Evolutionary conservation across 2,113 vertebrate genomes (phyloP), one percentile per base, ranked within the genome.

Genomic region (Trogon surrucura): DNA sequence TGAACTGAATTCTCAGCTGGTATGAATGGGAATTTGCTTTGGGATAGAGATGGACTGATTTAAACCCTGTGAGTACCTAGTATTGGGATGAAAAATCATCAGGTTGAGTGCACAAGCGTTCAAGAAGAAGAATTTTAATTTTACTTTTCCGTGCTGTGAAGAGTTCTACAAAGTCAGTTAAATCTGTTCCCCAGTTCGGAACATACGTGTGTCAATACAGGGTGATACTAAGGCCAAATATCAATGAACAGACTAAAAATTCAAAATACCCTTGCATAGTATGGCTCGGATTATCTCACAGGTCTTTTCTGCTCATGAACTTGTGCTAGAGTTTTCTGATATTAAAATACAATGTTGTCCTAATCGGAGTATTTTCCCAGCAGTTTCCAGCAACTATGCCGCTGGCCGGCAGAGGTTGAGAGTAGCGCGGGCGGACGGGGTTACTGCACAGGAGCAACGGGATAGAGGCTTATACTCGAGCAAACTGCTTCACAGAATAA

Each of bases 281-380:
- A 58, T 29, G 27, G 20, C 48, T 85, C 48, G 13, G 30, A 48
- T 67, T 53, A 19, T 75, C 45, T 83, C 77, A 48, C 17, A 9
- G 10, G 26, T 75, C 29, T 62, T 75, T 80, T 34, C 36, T 44
- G 32, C 22, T 82, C 71, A 23, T 6, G 44, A 66, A 34, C 29
- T 70, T 74, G 34, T 44, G 45, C 36, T 56, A 36, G 23, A 47
- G 17, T 65, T 60, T 41, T 34, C 41, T 89, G 56, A 44, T 47
- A 51, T 32, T 7, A 27, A 51, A 74, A 47, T 18, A 6, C 7
- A 8, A 20, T 17, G 10, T 77, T 69, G 82, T 70, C 18, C 27
- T 34, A 16, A 1, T 6, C 0, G 0, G 5, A 7, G 4, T 62
- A 17, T 36, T n/a, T 86, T 58, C 64, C 27, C 50, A 69, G 50